These are phyloP conservation scores for Thunnus maccoyii DNA, from an alignment of 2,113 vertebrate genomes.

Conservation along the genomic window DNA sequence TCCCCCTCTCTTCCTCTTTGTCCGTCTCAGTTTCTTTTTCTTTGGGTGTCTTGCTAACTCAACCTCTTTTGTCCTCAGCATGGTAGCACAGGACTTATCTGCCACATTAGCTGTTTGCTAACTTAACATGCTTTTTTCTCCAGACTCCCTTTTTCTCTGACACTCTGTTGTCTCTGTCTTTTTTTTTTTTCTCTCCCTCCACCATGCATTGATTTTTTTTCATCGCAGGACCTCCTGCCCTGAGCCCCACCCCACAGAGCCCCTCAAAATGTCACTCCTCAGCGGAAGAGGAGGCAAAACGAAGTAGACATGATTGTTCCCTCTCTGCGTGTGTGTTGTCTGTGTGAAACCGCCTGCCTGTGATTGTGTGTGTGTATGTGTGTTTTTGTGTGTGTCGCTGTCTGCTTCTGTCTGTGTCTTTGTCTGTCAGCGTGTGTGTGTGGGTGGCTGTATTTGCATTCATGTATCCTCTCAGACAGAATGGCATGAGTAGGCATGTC, in stretches of 20 bases:
- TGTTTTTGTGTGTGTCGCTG: conserved; percentile 26
- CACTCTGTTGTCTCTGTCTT: neutral
- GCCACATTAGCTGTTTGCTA: conserved; percentile 22
- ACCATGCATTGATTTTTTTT: conserved; percentile 46
- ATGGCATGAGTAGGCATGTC: neutral
- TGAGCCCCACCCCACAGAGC: neutral
- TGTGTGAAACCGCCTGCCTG: conserved; percentile 25
- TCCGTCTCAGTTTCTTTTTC: neutral
- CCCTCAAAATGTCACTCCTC: conserved; percentile 67
- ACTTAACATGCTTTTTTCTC: neutral
- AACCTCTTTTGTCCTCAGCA: conserved; percentile 28
- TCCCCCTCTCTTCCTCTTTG: neutral
- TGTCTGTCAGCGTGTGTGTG: conserved; percentile 1
- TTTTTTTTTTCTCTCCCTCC: neutral
- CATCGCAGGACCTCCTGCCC: conserved; percentile 47
- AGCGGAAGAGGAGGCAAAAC: conserved; percentile 35
- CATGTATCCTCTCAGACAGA: conserved; percentile 18
- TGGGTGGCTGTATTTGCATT: conserved; percentile 31
- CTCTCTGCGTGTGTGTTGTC: conserved; percentile 33
- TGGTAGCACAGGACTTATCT: conserved; percentile 23
- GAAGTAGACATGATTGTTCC: conserved; percentile 60
- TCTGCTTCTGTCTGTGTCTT: conserved; percentile 14
- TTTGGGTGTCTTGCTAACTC: conserved; percentile 23
- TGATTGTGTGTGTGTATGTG: conserved; percentile 19
- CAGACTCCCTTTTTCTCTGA: neutral